Percentiles rank a stretch among this genome's conserved stretches.
These are phyloP conservation scores for Phalera bucephala DNA, from an alignment of 2,888 invertebrate genomes.

Conservation along the genomic window DNA sequence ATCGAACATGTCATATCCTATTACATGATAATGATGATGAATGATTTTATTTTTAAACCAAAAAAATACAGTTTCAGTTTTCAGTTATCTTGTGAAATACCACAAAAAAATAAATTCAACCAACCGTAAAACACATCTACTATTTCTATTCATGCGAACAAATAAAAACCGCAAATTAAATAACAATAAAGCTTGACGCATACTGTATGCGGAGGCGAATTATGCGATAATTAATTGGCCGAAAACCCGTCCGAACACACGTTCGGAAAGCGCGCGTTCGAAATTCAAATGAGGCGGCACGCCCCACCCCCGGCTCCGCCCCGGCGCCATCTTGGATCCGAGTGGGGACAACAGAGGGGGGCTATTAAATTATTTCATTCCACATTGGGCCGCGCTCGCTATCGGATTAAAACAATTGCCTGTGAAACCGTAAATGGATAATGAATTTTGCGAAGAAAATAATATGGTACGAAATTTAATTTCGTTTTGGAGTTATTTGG, in stretches of 20 bases:
- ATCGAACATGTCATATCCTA: too few species aligned
- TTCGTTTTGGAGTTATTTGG: conserved; percentile 38
- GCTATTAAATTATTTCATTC: conserved; percentile 82
- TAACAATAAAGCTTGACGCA: conserved; percentile 62
- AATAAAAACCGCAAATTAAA: too few species aligned
- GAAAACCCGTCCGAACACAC: conserved; percentile 78
- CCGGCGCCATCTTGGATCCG: conserved; percentile 78
- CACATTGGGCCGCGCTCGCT: conserved; percentile 75
- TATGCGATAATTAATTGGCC: conserved; percentile 79
- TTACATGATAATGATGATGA: too few species aligned
- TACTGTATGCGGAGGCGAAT: conserved; percentile 63
- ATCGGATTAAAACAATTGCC: conserved; percentile 83
- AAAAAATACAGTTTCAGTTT: too few species aligned
- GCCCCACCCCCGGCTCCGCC: conserved; percentile 76
- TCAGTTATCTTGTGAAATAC: too few species aligned
- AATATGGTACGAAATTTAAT: conserved; percentile 70
- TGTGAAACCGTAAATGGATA: conserved; percentile 79
- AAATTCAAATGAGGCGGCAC: conserved; percentile 82
- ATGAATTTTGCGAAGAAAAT: conserved; percentile 79
- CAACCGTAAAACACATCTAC: too few species aligned
- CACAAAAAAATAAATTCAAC: too few species aligned
- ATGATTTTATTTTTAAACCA: too few species aligned
- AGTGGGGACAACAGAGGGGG: conserved; percentile 59
- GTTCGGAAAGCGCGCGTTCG: conserved; percentile 77
- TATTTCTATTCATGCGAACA: too few species aligned